These are phyloP conservation scores for Philopotamus ludificatus DNA, from an alignment of 1,140 invertebrate species.

Conservation along the genomic window DNA sequence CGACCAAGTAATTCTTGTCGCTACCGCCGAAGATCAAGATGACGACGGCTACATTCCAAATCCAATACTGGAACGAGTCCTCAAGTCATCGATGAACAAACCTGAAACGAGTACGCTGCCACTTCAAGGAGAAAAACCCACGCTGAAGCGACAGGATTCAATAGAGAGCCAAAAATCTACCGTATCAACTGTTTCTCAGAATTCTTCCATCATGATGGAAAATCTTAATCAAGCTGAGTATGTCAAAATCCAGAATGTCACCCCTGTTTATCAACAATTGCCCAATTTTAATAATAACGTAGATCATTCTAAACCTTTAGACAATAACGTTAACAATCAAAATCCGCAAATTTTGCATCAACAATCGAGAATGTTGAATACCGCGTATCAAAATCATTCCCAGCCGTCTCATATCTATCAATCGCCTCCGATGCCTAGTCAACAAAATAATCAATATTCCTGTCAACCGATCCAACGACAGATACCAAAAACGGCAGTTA, in stretches of 20 bases:
- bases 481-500: conserved; percentile 16
- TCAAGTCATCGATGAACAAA: conserved; percentile 77
- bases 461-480: conserved; percentile 32
- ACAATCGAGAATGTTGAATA: conserved; percentile 19
- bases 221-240: conserved; percentile 54
- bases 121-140: conserved; percentile 50
- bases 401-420: conserved; percentile 34
- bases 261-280: conserved; percentile 48
- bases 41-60: conserved; percentile 88
- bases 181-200: conserved; percentile 51
- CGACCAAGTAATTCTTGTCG: conserved; percentile 88
- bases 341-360: not conserved
- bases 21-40: conserved; percentile 87
- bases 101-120: conserved; percentile 61
- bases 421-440: conserved; percentile 24
- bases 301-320: conserved; percentile 14
- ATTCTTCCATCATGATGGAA: conserved; percentile 43
- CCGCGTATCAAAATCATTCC: conserved; percentile 45
- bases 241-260: conserved; percentile 53
- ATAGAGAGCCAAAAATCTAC: conserved; percentile 57
- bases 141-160: conserved; percentile 53
- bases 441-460: conserved; percentile 21
- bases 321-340: conserved; percentile 11
- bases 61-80: conserved; percentile 82
- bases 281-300: conserved; percentile 41